phyloP scores from a whole-genome alignment of 2,113 vertebrate genomes.

The Dipodomys stephensi region DNA sequence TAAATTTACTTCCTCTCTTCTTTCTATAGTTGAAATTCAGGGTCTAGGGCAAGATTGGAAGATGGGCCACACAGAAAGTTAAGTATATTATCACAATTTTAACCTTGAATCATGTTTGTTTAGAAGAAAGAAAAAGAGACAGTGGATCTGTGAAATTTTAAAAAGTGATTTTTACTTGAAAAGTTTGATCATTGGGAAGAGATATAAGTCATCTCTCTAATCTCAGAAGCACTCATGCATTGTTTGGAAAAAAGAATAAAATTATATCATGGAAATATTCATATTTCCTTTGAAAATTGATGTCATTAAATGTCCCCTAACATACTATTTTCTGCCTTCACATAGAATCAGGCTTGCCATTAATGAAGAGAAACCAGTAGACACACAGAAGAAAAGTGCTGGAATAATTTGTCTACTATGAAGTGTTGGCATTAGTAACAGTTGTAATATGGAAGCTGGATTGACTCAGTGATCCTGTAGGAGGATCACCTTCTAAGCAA shows the following conservation, averaged over 20 bases:
- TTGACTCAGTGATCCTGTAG: not conserved
- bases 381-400: conserved; percentile 16
- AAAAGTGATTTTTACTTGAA: conserved; percentile 28
- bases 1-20: not conserved
- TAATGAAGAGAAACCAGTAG: not conserved
- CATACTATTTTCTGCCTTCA: not conserved
- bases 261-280: not conserved
- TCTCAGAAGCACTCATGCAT: conserved; percentile 31
- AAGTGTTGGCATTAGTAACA: not conserved
- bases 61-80: not conserved
- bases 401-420: not conserved
- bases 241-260: conserved; percentile 48
- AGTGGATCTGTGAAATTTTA: conserved; percentile 35
- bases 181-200: not conserved
- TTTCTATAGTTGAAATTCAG: not conserved
- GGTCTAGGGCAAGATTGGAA: not conserved
- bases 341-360: not conserved
- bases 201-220: not conserved
- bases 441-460: not conserved
- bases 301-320: conserved; percentile 28
- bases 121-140: conserved; percentile 24
- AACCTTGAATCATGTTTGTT: not conserved
- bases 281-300: conserved; percentile 1
- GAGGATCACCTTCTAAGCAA: not conserved
- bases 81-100: conserved; percentile 36